phyloP scores from a whole-genome alignment of 2,888 invertebrate genomes.

The Clepsis dumicolana region DNA sequence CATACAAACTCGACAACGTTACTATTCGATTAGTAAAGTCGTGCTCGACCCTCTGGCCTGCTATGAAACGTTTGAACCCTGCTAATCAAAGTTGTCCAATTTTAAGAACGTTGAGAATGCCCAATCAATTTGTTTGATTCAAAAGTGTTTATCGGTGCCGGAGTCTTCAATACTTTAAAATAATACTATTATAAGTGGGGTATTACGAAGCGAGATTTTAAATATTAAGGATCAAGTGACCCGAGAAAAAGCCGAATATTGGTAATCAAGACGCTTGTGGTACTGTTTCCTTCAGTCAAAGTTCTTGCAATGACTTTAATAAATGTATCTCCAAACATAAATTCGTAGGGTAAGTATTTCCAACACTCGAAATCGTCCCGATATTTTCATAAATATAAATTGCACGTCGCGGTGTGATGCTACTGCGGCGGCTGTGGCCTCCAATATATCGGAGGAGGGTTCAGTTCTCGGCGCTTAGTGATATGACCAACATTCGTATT shows the following conservation, averaged over 20 bases:
- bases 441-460: neutral
- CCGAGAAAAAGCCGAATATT: constrained; percentile 12
- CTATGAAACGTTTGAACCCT: too few relatives aligned
- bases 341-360: neutral
- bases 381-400: neutral
- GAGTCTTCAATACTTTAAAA: neutral
- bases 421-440: too few relatives aligned
- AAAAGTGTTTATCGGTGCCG: neutral
- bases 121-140: neutral
- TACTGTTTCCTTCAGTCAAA: neutral
- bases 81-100: constrained; percentile 24
- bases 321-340: neutral
- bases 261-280: neutral
- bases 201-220: neutral
- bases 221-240: constrained; percentile 11
- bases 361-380: too few relatives aligned
- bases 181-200: neutral
- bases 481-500: neutral
- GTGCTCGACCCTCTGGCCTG: too few relatives aligned
- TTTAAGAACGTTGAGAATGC: constrained; percentile 6
- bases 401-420: neutral
- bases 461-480: neutral
- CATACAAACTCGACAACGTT: too few relatives aligned
- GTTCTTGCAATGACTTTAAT: neutral
- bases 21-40: too few relatives aligned